phyloP scores from a whole-genome alignment of 2,113 vertebrate genomes.

The Columba janthina region DNA sequence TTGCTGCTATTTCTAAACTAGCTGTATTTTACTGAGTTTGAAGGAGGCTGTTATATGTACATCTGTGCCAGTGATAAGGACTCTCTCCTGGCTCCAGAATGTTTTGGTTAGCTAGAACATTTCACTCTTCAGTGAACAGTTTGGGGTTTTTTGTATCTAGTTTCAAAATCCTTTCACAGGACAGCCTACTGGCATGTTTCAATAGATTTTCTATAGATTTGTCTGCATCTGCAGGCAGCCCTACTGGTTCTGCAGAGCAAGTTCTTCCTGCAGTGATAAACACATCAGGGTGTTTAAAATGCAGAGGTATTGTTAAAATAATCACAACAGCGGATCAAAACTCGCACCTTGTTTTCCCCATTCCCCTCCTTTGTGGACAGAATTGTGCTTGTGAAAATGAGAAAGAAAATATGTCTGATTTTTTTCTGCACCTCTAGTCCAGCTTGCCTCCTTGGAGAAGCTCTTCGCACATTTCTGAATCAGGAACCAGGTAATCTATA shows the following conservation, averaged over 20 bases:
- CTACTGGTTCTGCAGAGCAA: not conserved
- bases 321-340: not conserved
- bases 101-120: not conserved
- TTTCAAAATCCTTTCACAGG: not conserved
- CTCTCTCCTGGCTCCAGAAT: not conserved
- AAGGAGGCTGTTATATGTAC: not conserved
- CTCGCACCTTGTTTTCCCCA: not conserved
- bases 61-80: not conserved
- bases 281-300: not conserved
- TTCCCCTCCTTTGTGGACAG: not conserved
- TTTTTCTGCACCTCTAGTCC: not conserved
- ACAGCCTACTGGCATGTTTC: not conserved
- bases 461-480: not conserved
- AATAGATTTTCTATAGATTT: not conserved
- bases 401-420: not conserved
- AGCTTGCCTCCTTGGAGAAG: not conserved
- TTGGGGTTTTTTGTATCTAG: not conserved
- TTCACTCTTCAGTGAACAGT: not conserved
- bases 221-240: not conserved
- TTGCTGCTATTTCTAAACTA: not conserved
- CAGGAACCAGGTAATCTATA: not conserved
- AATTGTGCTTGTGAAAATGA: not conserved
- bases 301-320: not conserved
- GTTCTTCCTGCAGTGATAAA: not conserved
- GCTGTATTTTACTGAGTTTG: not conserved